Base-by-base conservation (phyloP, 92 coral and sea anemone species). In the Parazoanthus atlanticus region DNA sequence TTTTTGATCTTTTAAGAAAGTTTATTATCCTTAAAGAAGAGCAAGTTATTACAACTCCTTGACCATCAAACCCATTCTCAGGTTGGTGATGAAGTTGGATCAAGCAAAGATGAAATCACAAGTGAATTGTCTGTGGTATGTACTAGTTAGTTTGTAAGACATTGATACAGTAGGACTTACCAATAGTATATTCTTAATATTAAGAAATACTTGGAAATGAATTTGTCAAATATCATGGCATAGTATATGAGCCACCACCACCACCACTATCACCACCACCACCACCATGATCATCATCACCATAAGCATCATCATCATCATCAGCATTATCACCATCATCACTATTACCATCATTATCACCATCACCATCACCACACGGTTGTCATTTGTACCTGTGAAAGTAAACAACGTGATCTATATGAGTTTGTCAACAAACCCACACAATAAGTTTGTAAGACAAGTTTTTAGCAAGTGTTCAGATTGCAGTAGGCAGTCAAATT, bases 11-110 rank as follows among this genome's bases (percentile, higher is more conserved):
- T 64, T 82, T 40, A 26, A 82, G 86, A 64, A 41, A 82, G 86
- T 66, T 82, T 82, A 46, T 70, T 82, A 17, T 82, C 86, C 15
- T 40, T 82, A 66, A 82, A 82, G 72, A 82, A 82, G 86, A 82
- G 86, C 72, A 82, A 82, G 52, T 29, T 82, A 65, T 82, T 82
- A 29, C 86, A 82, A 29, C 29, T 82, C 41, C 86, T 82, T 82
- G 86, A 82, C 11, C 36, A 41, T 38, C 86, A 82, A 66, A 43
- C 25, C 28, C 23, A 40, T 64, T 38, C 86, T 34, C 75, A 36
- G 74, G 33, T 15, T 66, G 33, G 56, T 66, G 76, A 43, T 36
- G 56, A 82, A 66, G 76, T 19, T 21, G 74, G 43, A 66, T 36
- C 47, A 38, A 82, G 43, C 74, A 82, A 82, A 65, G 75, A 65